Conservation (phyloP, 2,888 invertebrate species). For the Philonicus albiceps region DNA sequence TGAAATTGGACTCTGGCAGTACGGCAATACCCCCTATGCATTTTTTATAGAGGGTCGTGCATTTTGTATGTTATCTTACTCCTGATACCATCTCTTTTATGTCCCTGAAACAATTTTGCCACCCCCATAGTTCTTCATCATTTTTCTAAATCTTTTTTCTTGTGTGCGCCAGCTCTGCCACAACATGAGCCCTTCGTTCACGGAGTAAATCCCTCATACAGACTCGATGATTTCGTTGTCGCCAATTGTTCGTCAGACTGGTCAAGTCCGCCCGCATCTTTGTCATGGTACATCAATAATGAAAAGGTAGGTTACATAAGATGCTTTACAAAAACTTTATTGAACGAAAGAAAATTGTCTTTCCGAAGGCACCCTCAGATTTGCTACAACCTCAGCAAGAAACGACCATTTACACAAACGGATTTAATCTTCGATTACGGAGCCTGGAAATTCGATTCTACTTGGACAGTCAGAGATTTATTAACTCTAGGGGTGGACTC, state of each 20-base stretch:
- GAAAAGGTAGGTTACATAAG: conserved; percentile 53
- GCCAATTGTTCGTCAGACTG: conserved; percentile 61
- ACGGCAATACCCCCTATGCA: conserved; percentile 7
- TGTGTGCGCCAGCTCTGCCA: conserved; percentile 55
- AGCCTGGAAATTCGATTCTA: conserved; percentile 59
- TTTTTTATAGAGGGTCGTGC: conserved; percentile 17
- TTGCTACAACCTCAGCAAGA: conserved; percentile 57
- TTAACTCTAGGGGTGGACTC: conserved; percentile 52
- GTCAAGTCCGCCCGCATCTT: conserved; percentile 57
- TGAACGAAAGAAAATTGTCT: conserved; percentile 22
- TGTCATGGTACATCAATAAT: conserved; percentile 60
- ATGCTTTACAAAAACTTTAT: background rate
- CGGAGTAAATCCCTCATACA: conserved; percentile 57
- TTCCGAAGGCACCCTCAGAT: conserved; percentile 53
- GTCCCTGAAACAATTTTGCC: conserved; percentile 6
- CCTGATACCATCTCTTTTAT: conserved; percentile 22
- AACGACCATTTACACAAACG: conserved; percentile 57
- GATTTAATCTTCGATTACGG: conserved; percentile 57
- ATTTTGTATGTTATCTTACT: conserved; percentile 12
- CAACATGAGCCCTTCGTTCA: conserved; percentile 60
- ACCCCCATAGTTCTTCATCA: background rate
- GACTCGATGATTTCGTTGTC: conserved; percentile 57
- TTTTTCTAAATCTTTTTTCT: conserved; percentile 8
- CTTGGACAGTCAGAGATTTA: conserved; percentile 57
- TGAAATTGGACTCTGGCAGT: conserved; percentile 19